Conservation (phyloP, 2,888 invertebrate species). For the Temnothorax rugatulus region DNA sequence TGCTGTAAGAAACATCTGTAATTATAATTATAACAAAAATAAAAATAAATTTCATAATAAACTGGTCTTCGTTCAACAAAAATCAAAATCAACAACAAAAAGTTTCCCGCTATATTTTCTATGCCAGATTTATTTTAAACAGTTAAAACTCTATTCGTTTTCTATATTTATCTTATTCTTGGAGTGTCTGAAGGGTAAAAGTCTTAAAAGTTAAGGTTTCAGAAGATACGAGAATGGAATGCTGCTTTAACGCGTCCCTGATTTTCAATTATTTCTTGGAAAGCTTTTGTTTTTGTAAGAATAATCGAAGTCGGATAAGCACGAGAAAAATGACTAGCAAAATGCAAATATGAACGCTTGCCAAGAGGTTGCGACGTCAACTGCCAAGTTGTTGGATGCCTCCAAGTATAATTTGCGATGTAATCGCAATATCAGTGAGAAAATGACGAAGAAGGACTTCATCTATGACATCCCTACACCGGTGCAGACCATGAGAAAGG, state of each 20-base stretch:
- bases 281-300: conserved; percentile 33
- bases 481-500: conserved; percentile 63
- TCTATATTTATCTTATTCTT: background rate
- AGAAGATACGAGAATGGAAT: background rate
- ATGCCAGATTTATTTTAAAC: background rate
- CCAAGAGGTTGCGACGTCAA: conserved; percentile 20
- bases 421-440: conserved; percentile 79
- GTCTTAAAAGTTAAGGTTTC: background rate
- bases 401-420: conserved; percentile 81
- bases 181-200: background rate
- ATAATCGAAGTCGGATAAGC: conserved; percentile 8
- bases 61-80: background rate
- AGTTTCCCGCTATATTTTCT: background rate
- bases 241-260: background rate
- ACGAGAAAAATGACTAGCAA: conserved; percentile 28
- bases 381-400: conserved; percentile 64
- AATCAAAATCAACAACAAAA: background rate
- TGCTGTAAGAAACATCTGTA: conserved; percentile 75
- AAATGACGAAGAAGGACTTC: conserved; percentile 81
- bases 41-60: conserved; percentile 81
- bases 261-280: background rate
- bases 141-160: background rate
- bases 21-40: conserved; percentile 76
- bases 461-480: conserved; percentile 79
- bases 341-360: conserved; percentile 57